These are phyloP conservation scores for Odiellus spinosus DNA, from an alignment of 2,888 invertebrate species.

Conservation along the genomic window DNA sequence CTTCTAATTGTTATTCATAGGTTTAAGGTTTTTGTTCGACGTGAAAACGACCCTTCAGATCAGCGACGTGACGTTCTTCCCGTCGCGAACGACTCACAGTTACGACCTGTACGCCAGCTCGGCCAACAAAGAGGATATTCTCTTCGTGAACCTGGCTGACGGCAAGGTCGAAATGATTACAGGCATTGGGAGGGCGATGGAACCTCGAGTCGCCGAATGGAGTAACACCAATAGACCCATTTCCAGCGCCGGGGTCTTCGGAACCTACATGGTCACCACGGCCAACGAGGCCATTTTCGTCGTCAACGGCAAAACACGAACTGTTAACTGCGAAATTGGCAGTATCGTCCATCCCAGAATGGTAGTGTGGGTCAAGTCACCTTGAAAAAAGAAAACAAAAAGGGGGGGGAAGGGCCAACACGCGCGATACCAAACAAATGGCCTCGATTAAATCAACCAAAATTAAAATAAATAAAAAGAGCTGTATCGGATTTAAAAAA, in stretches of 20 bases:
- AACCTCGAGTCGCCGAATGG: slow-evolving; percentile 32
- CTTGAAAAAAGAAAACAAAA: slow-evolving; percentile 12
- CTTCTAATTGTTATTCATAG: slow-evolving; percentile 27
- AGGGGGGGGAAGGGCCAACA: background rate
- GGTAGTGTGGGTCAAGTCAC: slow-evolving; percentile 43
- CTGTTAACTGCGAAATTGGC: slow-evolving; percentile 57
- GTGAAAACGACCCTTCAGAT: slow-evolving; percentile 56
- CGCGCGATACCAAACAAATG: background rate
- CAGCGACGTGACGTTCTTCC: slow-evolving; percentile 53
- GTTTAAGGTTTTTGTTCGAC: slow-evolving; percentile 51
- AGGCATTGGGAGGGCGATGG: slow-evolving; percentile 39
- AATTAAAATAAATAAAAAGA: background rate
- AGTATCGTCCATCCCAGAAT: slow-evolving; percentile 47
- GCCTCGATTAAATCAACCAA: background rate
- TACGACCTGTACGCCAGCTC: slow-evolving; percentile 57
- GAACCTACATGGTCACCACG: slow-evolving; percentile 53
- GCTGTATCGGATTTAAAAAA: background rate
- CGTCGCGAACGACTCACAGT: slow-evolving; percentile 50
- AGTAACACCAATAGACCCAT: slow-evolving; percentile 39
- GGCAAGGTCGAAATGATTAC: slow-evolving; percentile 63
- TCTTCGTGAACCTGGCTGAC: slow-evolving; percentile 50
- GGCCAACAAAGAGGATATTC: slow-evolving; percentile 50
- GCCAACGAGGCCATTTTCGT: slow-evolving; percentile 52
- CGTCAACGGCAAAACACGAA: slow-evolving; percentile 50
- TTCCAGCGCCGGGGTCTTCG: slow-evolving; percentile 45